Percentiles rank a stretch among this genome's conserved stretches.
phyloP scores from a whole-genome alignment of 2,113 vertebrate genomes.

The Neoarius graeffei region DNA sequence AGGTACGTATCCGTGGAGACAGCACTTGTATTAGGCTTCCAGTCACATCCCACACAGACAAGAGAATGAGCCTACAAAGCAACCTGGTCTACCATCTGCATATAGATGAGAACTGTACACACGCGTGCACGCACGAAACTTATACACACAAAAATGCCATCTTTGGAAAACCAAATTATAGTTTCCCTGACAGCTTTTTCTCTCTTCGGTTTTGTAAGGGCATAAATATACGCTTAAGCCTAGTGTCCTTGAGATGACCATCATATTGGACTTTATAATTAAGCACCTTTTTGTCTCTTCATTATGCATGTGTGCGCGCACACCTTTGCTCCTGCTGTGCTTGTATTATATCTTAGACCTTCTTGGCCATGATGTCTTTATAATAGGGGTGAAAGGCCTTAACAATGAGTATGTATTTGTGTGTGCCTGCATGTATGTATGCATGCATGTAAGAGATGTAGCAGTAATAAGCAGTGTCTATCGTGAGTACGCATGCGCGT shows the following conservation, averaged over 20 bases:
- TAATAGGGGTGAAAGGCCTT: slow-evolving; percentile 64
- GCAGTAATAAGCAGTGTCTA: slow-evolving; percentile 49
- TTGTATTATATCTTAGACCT: slow-evolving; percentile 40
- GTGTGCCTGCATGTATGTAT: slow-evolving; percentile 21
- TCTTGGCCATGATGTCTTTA: slow-evolving; percentile 51
- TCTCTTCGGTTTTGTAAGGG: slow-evolving; percentile 22
- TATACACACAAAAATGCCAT: neutral
- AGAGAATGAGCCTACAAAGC: slow-evolving; percentile 62
- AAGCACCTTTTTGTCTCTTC: slow-evolving; percentile 24
- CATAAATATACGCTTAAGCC: neutral
- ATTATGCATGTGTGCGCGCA: neutral
- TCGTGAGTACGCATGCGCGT: slow-evolving; percentile 22
- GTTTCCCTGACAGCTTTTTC: neutral
- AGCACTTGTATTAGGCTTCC: slow-evolving; percentile 62
- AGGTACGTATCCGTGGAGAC: slow-evolving; percentile 22
- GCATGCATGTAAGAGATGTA: slow-evolving; percentile 11
- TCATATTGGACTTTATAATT: slow-evolving; percentile 36
- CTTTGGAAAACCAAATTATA: slow-evolving; percentile 9
- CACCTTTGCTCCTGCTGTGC: slow-evolving; percentile 34
- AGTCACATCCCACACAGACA: slow-evolving; percentile 69
- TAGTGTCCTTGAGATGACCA: slow-evolving; percentile 12
- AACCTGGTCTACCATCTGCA: slow-evolving; percentile 68
- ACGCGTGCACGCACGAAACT: slow-evolving; percentile 53
- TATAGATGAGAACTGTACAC: slow-evolving; percentile 67
- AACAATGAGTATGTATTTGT: slow-evolving; percentile 47